Base-by-base conservation (phyloP, 2,797 vertebrate genomes). In the Iguana delicatissima region DNA sequence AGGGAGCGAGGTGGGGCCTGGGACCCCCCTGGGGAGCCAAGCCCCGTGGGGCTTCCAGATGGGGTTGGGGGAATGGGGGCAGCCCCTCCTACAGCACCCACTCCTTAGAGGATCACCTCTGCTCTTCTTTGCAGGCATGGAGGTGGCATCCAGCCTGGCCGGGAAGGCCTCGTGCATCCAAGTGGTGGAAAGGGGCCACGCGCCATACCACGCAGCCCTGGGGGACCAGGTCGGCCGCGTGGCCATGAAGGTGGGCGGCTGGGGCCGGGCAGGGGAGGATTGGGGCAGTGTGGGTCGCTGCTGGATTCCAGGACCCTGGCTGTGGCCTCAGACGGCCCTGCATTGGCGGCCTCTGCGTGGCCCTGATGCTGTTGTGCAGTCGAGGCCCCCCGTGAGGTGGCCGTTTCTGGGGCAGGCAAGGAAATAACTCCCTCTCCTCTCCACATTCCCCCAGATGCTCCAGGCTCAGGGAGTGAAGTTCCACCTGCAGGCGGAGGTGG, bases 401-500 rank as follows among this genome's bases (percentile, higher is more conserved):
- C 42, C 42, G 4, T 46, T 46, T 46, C 42, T 4, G 42, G 42
- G 42, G 4, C 42, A 46, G 42, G 42, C 42, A 3, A 46, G 42
- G 22, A 24, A 24, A 12, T 52, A 4, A 67, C 20, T 2, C 42
- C 26, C n/a, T n/a, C 8, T 22, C 50, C 42, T 12, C 16, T 76
- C 38, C 89, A 91, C 87, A 24, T 90, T 93, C 85, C 93, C 85
- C 95, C 95, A 99, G 98, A 98, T 98, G 97, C 92, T 99, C 95
- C 97, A 98, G 91, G 97, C 98, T 74, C 95, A 96, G 84, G 97
- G 97, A 8, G 98, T 99, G 55, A 98, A 96, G 93, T 99, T 99
- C 94, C 95, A 97, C 96, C 98, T 98, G 98, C 97, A 96, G 20
- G 96, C 97, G 76, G 91, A 92, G n/a, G 96, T 98, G 88, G 52